These are phyloP conservation scores for Kryptopterus vitreolus DNA, from an alignment of 2,797 vertebrate species.

Conservation along the genomic window DNA sequence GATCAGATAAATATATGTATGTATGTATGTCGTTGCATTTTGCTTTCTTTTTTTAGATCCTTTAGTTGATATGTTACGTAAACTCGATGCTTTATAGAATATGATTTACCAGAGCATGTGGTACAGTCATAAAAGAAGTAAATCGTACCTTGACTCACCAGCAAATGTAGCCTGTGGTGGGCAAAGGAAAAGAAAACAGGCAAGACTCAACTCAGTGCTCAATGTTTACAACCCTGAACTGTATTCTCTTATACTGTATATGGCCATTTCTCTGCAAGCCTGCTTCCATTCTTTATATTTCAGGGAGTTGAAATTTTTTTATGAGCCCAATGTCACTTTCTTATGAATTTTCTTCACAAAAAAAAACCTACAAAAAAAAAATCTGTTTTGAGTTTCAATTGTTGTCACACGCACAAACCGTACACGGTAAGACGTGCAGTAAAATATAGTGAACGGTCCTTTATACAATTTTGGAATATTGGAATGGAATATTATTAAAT, in stretches of 20 bases:
- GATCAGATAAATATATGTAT: too few species aligned
- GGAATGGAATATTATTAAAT: too few species aligned
- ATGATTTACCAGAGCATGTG: background rate
- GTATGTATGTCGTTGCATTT: too few species aligned
- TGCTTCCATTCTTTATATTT: background rate
- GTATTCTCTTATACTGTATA: background rate
- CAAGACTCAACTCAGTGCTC: background rate
- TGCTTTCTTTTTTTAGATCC: too few species aligned
- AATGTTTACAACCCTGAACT: background rate
- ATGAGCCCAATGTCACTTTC: background rate
- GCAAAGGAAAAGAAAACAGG: background rate
- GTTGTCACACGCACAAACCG: too few species aligned
- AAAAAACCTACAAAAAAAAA: background rate
- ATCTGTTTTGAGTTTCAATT: too few species aligned
- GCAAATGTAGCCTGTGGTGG: background rate
- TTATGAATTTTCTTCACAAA: background rate
- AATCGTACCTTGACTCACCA: background rate
- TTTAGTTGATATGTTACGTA: constrained; percentile 6
- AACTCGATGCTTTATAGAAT: background rate
- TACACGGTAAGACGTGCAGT: too few species aligned
- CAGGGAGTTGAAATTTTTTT: background rate
- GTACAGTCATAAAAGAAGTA: background rate
- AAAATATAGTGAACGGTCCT: too few species aligned
- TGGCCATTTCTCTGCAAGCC: background rate
- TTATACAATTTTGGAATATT: too few species aligned